Evolutionary conservation across 1,140 invertebrate genomes (phyloP).

Genomic region (Ctenoplectra terminalis): DNA sequence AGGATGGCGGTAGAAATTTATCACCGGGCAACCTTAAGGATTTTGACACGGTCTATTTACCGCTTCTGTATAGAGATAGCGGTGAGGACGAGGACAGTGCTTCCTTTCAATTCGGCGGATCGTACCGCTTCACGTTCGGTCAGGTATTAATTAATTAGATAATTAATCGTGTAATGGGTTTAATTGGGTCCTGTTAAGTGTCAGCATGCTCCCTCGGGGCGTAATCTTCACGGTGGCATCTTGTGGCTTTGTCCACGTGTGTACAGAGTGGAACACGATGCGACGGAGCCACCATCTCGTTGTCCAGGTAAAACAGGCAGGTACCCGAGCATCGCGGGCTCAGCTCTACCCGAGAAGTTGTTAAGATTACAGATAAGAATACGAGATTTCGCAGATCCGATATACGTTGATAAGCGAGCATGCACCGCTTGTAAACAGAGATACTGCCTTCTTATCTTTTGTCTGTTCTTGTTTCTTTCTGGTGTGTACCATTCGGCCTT

Average conservation of each 20-base stretch:
- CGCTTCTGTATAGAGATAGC: neutral
- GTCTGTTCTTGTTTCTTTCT: slow-evolving; percentile 25
- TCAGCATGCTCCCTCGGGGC: slow-evolving; percentile 68
- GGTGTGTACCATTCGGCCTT: neutral
- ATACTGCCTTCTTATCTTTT: slow-evolving; percentile 9
- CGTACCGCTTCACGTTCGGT: slow-evolving; percentile 46
- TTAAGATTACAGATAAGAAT: slow-evolving; percentile 79
- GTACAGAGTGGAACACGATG: slow-evolving; percentile 32
- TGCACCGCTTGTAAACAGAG: slow-evolving; percentile 58
- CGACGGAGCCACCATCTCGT: slow-evolving; percentile 35
- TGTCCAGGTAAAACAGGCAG: slow-evolving; percentile 49
- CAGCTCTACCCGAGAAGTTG: slow-evolving; percentile 69
- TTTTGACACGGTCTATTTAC: slow-evolving; percentile 53
- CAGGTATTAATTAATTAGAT: slow-evolving; percentile 82
- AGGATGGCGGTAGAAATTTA: slow-evolving; percentile 35
- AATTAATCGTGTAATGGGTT: slow-evolving; percentile 82
- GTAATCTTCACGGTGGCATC: slow-evolving; percentile 78
- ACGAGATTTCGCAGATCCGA: slow-evolving; percentile 81
- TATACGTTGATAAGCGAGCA: slow-evolving; percentile 73
- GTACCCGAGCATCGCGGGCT: slow-evolving; percentile 21
- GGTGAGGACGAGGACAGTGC: no score
- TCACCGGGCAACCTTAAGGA: slow-evolving; percentile 16
- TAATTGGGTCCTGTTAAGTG: slow-evolving; percentile 82
- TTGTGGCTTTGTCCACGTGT: slow-evolving; percentile 61
- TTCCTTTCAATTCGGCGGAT: slow-evolving; percentile 38